These are phyloP conservation scores for Nemapogon koenigi DNA, from an alignment of 2,888 invertebrate species.

Conservation along the genomic window DNA sequence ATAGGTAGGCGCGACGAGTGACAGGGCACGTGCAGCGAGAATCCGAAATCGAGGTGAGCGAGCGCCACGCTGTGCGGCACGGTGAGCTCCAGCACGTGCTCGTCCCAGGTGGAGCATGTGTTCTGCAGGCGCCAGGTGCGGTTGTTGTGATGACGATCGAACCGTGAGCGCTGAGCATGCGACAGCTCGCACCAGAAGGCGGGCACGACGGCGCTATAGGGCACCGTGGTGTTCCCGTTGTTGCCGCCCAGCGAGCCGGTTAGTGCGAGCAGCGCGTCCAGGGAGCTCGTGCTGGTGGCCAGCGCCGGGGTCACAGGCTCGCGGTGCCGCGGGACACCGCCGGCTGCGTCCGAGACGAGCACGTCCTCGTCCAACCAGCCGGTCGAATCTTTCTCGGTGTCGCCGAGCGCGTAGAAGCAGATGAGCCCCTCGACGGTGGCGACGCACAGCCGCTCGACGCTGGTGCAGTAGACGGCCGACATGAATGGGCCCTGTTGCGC, in stretches of 20 bases:
- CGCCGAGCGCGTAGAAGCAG: constrained; percentile 81
- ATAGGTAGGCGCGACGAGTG: constrained; percentile 75
- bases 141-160: constrained; percentile 83
- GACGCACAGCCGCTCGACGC: constrained; percentile 85
- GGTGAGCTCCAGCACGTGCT: constrained; percentile 89
- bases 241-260: constrained; percentile 75
- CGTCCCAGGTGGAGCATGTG: constrained; percentile 91
- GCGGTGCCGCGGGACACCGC: constrained; percentile 11
- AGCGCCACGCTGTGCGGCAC: constrained; percentile 79
- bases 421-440: constrained; percentile 82
- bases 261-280: constrained; percentile 74
- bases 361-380: constrained; percentile 78
- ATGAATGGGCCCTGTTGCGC: constrained; percentile 76
- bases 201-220: constrained; percentile 87
- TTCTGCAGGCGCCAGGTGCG: constrained; percentile 89
- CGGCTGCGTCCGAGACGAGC: constrained; percentile 40
- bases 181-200: constrained; percentile 94
- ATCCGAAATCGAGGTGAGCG: constrained; percentile 91
- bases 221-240: constrained; percentile 55
- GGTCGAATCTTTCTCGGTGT: constrained; percentile 72
- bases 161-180: constrained; percentile 87
- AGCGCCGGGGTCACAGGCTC: constrained; percentile 36
- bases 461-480: constrained; percentile 85
- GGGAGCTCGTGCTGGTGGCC: constrained; percentile 64
- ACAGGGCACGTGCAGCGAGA: constrained; percentile 80